These are phyloP conservation scores for Lacerta agilis DNA, from an alignment of 2,797 vertebrate species.

Conservation along the genomic window DNA sequence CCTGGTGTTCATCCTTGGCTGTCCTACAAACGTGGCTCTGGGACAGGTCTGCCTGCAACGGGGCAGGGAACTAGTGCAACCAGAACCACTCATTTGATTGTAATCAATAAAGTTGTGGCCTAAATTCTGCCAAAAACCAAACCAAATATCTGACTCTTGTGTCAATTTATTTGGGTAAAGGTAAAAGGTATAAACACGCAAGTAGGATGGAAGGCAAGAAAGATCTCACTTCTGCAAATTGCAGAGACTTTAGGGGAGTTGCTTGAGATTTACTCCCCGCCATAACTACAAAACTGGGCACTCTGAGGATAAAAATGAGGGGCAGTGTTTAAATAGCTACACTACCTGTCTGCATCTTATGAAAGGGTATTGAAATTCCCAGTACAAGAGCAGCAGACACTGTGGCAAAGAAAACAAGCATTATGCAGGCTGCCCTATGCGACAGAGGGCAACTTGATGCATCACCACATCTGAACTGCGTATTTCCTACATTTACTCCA, in stretches of 20 bases:
- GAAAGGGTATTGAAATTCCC: neutral
- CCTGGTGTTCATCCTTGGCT: no score
- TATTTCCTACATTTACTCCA: neutral
- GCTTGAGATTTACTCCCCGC: constrained; percentile 24
- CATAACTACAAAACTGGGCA: constrained; percentile 40
- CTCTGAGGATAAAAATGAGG: neutral
- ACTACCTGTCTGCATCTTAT: fast-evolving
- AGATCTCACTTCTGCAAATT: constrained; percentile 7
- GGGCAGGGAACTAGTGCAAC: no score
- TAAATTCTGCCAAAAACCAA: no score
- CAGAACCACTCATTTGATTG: no score
- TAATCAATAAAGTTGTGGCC: no score
- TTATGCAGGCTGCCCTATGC: neutral
- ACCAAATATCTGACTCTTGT: no score
- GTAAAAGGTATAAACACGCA: no score
- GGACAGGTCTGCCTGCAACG: no score
- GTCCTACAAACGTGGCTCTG: no score
- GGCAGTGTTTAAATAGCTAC: neutral
- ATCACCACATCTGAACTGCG: neutral
- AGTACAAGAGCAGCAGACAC: neutral
- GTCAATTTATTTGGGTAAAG: no score
- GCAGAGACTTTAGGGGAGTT: fast-evolving
- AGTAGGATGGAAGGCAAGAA: constrained; percentile 13
- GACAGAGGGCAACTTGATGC: neutral
- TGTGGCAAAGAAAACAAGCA: neutral